Conservation (phyloP, 2,888 invertebrate species). For the Luffia ferchaultella region DNA sequence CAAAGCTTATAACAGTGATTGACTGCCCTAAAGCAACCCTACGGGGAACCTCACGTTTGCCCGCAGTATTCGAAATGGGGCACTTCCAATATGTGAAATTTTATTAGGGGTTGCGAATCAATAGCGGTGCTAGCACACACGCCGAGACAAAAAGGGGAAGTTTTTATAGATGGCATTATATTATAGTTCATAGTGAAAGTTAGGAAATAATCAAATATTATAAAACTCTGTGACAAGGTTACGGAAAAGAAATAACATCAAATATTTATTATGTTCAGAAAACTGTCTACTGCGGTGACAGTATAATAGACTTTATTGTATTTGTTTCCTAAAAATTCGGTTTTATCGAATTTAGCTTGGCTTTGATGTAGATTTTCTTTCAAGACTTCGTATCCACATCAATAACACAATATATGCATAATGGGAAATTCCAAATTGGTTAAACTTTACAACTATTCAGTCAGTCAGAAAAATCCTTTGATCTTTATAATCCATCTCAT, state of each 20-base stretch:
- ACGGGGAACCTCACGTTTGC: constrained; percentile 31
- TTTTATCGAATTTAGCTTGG: too few species aligned
- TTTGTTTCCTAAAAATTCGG: too few species aligned
- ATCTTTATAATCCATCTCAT: too few species aligned
- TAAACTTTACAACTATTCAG: too few species aligned
- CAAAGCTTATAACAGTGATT: neutral
- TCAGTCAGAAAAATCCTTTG: too few species aligned
- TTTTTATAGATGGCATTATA: neutral
- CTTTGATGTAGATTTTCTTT: too few species aligned
- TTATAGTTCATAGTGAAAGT: neutral
- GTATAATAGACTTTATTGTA: neutral
- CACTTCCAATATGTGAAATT: constrained; percentile 41
- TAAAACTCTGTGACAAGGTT: neutral
- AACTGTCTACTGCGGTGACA: neutral
- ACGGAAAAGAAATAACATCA: neutral
- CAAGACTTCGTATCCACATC: too few species aligned
- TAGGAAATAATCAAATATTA: neutral
- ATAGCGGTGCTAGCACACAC: constrained; percentile 22
- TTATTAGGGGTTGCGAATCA: constrained; percentile 59
- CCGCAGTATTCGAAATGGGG: constrained; percentile 46
- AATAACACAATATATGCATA: too few species aligned
- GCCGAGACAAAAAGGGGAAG: neutral
- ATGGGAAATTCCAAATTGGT: too few species aligned
- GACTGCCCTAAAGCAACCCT: constrained; percentile 23
- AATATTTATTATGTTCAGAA: neutral